phyloP scores from a whole-genome alignment of 1,140 invertebrate species.

The Nephila pilipes region DNA sequence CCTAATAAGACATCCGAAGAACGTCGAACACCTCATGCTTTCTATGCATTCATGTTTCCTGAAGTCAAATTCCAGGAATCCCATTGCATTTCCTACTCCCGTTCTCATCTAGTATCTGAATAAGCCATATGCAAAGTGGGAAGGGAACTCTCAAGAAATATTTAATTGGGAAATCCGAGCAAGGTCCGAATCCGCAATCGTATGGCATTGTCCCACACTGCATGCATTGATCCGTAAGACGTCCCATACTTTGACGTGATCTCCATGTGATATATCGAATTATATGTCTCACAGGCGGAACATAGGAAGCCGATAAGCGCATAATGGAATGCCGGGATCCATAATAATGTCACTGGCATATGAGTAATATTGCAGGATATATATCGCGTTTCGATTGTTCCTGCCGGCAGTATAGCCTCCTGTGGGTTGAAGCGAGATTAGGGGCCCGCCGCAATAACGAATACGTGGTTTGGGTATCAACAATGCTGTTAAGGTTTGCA shows the following conservation, averaged over 20 bases:
- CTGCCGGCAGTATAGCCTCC: neutral
- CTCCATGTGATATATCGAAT: constrained; percentile 56
- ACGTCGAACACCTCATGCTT: neutral
- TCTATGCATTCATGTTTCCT: neutral
- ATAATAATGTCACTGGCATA: constrained; percentile 58
- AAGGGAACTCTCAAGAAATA: neutral
- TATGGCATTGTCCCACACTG: neutral
- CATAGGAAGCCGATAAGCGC: constrained; percentile 62
- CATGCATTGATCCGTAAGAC: constrained; percentile 24
- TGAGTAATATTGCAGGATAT: constrained; percentile 42
- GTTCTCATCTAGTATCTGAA: neutral
- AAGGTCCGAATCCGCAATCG: neutral
- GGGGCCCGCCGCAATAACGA: neutral
- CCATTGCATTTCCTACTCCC: neutral
- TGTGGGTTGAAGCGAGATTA: neutral
- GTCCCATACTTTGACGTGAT: constrained; percentile 43
- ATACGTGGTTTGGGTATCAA: constrained; percentile 20
- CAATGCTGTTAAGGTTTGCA: neutral
- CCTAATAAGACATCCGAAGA: neutral
- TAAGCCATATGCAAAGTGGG: neutral
- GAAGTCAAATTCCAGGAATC: neutral
- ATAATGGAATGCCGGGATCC: constrained; percentile 62
- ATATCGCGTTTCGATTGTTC: constrained; percentile 46
- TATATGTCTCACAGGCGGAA: constrained; percentile 56
- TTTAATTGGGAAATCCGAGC: constrained; percentile 37